A percentile compares a stretch with the other conserved stretches of the same genome.
phyloP scores from a whole-genome alignment of 2,113 vertebrate genomes.

The Xyrauchen texanus region DNA sequence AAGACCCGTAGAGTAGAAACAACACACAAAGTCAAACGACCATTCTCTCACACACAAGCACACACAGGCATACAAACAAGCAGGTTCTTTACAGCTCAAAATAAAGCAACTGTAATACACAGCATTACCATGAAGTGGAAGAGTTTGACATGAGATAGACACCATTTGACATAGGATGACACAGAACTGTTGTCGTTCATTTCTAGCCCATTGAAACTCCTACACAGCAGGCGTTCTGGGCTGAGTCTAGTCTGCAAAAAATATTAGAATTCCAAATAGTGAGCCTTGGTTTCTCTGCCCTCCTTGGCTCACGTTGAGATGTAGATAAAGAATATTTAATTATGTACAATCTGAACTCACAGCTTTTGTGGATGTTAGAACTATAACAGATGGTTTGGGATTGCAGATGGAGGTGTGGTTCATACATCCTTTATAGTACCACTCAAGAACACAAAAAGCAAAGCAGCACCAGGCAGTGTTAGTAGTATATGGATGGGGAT shows the following conservation, averaged over 20 bases:
- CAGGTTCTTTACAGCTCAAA: conserved; percentile 32
- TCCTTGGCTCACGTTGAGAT: conserved; percentile 54
- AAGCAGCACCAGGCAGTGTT: conserved; percentile 72
- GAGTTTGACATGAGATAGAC: conserved; percentile 28
- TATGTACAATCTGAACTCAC: conserved; percentile 72
- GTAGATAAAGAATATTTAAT: conserved; percentile 52
- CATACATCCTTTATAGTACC: conserved; percentile 82
- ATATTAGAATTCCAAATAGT: conserved; percentile 66
- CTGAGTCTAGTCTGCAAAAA: conserved; percentile 59
- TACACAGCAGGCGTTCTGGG: conserved; percentile 75
- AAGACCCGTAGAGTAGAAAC: conserved; percentile 74
- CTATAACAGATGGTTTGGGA: conserved; percentile 58
- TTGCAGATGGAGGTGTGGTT: conserved; percentile 64
- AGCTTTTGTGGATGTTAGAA: conserved; percentile 78
- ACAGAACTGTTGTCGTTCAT: conserved; percentile 52
- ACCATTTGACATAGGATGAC: conserved; percentile 55
- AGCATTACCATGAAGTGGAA: conserved; percentile 43
- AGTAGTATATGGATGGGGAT: conserved; percentile 62
- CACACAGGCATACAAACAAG: conserved; percentile 16
- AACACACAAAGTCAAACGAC: not conserved
- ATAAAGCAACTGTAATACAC: conserved; percentile 48
- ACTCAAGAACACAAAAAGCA: conserved; percentile 75
- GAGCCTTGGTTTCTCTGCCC: conserved; percentile 62
- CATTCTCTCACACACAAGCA: conserved; percentile 2
- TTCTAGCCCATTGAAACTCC: conserved; percentile 66